Conservation (phyloP, 1,140 invertebrate species). For the Subanguina moxae region DNA sequence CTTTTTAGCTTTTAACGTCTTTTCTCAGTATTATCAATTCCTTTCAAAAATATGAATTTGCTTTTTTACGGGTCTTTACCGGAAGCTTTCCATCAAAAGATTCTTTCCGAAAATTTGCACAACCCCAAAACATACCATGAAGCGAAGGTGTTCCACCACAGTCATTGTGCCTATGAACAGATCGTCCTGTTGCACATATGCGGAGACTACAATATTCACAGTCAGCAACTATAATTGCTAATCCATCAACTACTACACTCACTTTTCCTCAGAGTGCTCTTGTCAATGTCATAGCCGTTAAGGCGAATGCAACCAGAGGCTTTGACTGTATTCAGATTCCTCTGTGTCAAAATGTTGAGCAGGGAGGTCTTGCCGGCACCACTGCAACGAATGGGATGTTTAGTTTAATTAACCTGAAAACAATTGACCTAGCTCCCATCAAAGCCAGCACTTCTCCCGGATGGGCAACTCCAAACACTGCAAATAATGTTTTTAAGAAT, state of each 20-base stretch:
- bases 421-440: constrained; percentile 71
- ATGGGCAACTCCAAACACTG: constrained; percentile 35
- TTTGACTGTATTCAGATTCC: constrained; percentile 69
- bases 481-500: not conserved
- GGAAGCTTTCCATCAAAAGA: constrained; percentile 7
- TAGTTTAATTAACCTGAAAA: no score
- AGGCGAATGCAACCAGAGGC: constrained; percentile 62
- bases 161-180: constrained; percentile 88
- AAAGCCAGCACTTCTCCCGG: constrained; percentile 68
- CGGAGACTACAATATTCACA: constrained; percentile 67
- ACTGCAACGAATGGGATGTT: constrained; percentile 61
- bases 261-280: constrained; percentile 53
- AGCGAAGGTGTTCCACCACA: constrained; percentile 80
- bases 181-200: constrained; percentile 91
- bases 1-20: no score
- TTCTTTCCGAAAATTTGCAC: constrained; percentile 12
- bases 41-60: no score
- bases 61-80: no score
- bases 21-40: no score
- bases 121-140: no score
- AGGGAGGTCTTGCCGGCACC: constrained; percentile 93
- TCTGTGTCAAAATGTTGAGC: constrained; percentile 80
- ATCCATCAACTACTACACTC: no score
- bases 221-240: no score
- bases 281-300: constrained; percentile 48